A percentile compares a stretch with the other conserved stretches of the same genome.
These are phyloP conservation scores for Phainopepla nitens DNA, from an alignment of 2,113 vertebrate genomes.

Conservation along the genomic window DNA sequence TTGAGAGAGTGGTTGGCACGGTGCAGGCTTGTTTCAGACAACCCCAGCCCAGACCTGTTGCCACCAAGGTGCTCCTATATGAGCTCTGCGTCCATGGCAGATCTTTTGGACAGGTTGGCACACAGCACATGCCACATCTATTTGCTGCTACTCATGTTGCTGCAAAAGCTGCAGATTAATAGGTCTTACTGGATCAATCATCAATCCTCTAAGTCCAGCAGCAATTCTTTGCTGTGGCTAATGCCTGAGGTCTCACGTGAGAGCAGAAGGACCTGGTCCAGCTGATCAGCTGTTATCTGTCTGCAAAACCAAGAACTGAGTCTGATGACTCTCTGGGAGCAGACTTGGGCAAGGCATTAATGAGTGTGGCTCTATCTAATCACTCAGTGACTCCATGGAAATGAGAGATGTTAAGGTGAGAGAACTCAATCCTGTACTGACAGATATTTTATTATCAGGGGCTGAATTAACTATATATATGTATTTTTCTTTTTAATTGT, in stretches of 20 bases:
- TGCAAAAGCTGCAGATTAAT: neutral
- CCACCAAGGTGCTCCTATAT: neutral
- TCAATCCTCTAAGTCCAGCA: neutral
- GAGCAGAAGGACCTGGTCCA: neutral
- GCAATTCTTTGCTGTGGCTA: neutral
- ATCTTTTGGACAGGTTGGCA: fast-evolving
- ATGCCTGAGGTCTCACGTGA: neutral
- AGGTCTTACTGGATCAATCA: neutral
- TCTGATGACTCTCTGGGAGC: neutral
- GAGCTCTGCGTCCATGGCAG: neutral
- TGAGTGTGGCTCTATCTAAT: neutral
- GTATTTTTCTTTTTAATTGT: neutral
- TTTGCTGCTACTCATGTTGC: neutral
- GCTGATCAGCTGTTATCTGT: neutral
- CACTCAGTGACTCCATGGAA: neutral
- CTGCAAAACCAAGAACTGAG: neutral
- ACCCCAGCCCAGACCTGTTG: fast-evolving
- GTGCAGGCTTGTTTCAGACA: neutral
- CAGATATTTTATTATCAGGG: neutral
- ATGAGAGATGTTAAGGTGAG: neutral
- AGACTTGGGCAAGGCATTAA: neutral
- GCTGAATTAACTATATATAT: too few species aligned
- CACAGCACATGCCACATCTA: fast-evolving
- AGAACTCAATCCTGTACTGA: neutral
- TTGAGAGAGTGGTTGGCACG: neutral